phyloP scores from a whole-genome alignment of 2,113 vertebrate genomes.

The Poeciliopsis prolifica region DNA sequence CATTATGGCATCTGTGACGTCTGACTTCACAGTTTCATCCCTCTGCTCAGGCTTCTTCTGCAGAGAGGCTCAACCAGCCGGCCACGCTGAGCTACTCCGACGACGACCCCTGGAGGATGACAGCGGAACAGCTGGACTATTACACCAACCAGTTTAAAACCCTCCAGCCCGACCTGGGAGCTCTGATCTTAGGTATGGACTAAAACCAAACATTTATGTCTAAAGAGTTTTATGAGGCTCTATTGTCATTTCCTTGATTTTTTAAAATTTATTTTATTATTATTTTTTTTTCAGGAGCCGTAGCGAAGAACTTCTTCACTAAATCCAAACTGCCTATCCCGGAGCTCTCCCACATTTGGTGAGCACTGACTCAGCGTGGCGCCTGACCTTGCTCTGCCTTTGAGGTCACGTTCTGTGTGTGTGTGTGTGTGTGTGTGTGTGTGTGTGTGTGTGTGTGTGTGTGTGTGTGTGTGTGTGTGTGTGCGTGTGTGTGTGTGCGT shows the following conservation, averaged over 20 bases:
- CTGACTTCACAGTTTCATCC: background rate
- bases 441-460: no score
- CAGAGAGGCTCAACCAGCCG: conserved; percentile 82
- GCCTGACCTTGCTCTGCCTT: conserved; percentile 21
- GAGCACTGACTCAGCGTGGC: conserved; percentile 59
- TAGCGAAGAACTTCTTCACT: conserved; percentile 98
- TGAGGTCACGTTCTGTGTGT: conserved; percentile 15
- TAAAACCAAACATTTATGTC: background rate
- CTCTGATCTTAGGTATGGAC: conserved; percentile 89
- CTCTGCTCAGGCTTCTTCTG: conserved; percentile 78
- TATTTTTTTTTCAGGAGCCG: conserved; percentile 81
- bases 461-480: no score
- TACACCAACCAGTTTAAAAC: conserved; percentile 93
- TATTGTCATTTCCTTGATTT: conserved; percentile 21
- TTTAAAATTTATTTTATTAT: no score
- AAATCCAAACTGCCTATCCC: conserved; percentile 96
- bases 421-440: no score
- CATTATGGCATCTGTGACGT: background rate
- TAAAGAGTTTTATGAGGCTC: background rate
- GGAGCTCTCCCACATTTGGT: conserved; percentile 98
- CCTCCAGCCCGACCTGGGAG: conserved; percentile 89
- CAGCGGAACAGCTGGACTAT: conserved; percentile 93
- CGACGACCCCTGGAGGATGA: conserved; percentile 96
- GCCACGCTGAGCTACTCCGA: conserved; percentile 78
- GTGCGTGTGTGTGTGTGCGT: conserved; percentile 6